Evolutionary conservation across 2,113 vertebrate genomes (phyloP), one percentile per base, ranked within the genome.

Genomic region (Rhinopomastus cyanomelas): DNA sequence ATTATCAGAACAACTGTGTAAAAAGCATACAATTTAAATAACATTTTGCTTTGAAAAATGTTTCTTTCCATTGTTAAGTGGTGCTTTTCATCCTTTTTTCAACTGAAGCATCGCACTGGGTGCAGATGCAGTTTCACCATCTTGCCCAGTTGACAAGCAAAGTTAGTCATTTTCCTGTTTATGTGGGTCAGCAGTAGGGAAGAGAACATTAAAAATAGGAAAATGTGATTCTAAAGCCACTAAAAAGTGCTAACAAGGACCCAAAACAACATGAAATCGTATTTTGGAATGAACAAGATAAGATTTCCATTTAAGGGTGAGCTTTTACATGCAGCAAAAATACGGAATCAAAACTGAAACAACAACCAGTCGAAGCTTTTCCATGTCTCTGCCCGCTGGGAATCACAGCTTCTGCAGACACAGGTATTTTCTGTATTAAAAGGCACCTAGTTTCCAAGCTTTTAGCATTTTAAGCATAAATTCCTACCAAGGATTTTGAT

Each of bases 221-320:
- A 96, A 95, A 91, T 94, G 76, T 94, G 95, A 91, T 91, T 92
- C 82, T 92, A 78, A 93, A 94, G 88, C 85, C 82, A 94, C 90
- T 46, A 71, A 42, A 48, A 89, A 65, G 46, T 60, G 49, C 49
- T 66, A 88, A 74, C 17, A 75, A 42, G 69, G 68, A 85, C 61
- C 89, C 7, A 19, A 83, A 94, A 92, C 55, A 95, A 92, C 49
- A 81, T 88, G 53, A 92, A 75, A 17, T 84, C 39, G 1, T 89
- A 87, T 91, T 94, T 92, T 91, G 73, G 80, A 94, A 91, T 84
- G 69, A 73, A 39, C 80, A 68, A 78, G 53, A 85, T 65, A 83
- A 42, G 78, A 75, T 93, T 95, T 96, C 91, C 93, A 89, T 56
- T 83, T 49, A n/a, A 85, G 7, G 14, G 62, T 75, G 12, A 83